Base-by-base conservation (phyloP, 1,140 invertebrate species). In the Diuraphis noxia region DNA sequence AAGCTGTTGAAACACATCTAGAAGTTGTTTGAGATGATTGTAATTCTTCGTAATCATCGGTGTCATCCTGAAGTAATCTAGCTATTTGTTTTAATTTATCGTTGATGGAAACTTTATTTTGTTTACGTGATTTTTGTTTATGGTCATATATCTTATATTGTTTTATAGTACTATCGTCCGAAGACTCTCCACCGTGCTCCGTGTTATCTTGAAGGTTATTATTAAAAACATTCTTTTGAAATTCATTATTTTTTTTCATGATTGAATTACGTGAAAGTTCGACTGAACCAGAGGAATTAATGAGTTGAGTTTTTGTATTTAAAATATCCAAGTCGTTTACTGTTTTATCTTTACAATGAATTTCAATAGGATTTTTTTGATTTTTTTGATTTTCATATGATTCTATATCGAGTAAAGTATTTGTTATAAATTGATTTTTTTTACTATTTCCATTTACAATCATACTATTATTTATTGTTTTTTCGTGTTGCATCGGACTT, bases 81-180 rank as follows among this genome's bases (percentile, higher is more conserved):
- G 92, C 92, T 21, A 81, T 92, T 56, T 49, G 84, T 52, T 38
- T 88, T 17, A 86, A 79, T 43, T 72, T 72, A 17, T 92, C 84
- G 38, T 92, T 3, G 13, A 87, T 34, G 1, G 91, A 63, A 25
- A 81, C 34, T n/a, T n/a, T 46, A 8, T 46, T 46, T 36, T 36
- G 30, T 43, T 13, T n/a, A 3, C 40, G n/a, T 36, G 3, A 13
- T 79, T 79, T 79, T 19, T 79, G 34, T n/a, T 81, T n/a, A 38
- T 36, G 10, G 40, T 46, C 17, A 6, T 41, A 36, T 9, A 5
- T 5, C 0, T 38, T 41, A n/a, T 6, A 38, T 36, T 30, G 88
- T 91, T 91, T 91, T 49, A 91, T 34, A 9, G 89, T 91, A 30
- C 89, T 91, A n/a, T 91, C 89, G 34, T 91, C 89, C 38, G 84